Base-by-base conservation (phyloP, 2,797 vertebrate genomes). In the Bufotes viridis region DNA sequence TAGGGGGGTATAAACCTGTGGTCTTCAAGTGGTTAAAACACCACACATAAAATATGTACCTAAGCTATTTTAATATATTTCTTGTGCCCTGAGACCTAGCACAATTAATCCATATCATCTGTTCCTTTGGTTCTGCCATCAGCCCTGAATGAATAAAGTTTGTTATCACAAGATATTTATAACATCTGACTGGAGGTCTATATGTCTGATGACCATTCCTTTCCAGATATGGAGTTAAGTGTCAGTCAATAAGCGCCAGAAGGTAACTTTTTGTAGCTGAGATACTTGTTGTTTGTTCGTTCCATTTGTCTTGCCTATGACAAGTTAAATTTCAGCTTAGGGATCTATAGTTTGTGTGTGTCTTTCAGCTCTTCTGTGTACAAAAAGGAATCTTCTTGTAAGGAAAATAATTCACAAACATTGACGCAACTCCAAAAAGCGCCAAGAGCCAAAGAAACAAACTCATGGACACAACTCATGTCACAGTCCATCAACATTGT, bases 401-500 rank as follows among this genome's bases (percentile, higher is more conserved):
- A 74, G 29, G 69, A 61, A 86, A 82, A 83, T 89, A 76, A 86
- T 86, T 83, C 61, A 78, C 72, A 89, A 92, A 92, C 60, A 91
- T 8, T 11, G 90, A 75, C 60, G 90, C 90, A 90, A 85, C 86
- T 92, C 92, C 89, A 92, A 89, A 85, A 90, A 90, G 42, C 91
- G 81, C 90, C 87, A 91, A 87, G 60, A 91, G 84, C 91, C 90
- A 87, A 58, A 81, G 90, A 86, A 90, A 63, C 29, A 92, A 86
- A 88, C 85, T 87, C 4, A 18, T 87, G 90, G 88, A 90, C 86
- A 91, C 90, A 90, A 88, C 78, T 88, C 91, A 90, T 93, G 86
- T 90, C 87, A 90, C 55, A 88, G 83, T 90, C 85, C 91, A 92
- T 91, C 84, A 91, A 83, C 34, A 90, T 90, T 89, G 87, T 86